phyloP scores from a whole-genome alignment of 1,140 invertebrate genomes.

The Drosophila jambulina region DNA sequence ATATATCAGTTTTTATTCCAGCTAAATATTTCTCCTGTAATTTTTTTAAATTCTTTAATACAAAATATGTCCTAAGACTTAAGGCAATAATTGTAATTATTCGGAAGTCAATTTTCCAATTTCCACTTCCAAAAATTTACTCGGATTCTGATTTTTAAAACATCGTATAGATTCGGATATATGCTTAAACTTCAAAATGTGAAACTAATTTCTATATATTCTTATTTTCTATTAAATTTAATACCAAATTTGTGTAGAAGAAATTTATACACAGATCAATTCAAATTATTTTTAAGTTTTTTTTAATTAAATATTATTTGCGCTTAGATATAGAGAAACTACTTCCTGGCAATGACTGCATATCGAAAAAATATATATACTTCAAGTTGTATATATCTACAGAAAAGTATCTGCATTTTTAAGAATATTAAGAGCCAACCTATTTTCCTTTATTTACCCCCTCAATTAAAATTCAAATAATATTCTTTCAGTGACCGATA shows the following conservation, averaged over 20 bases:
- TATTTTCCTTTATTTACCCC: neutral
- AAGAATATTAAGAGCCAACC: neutral
- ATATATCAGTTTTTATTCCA: too few species aligned
- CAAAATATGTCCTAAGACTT: neutral
- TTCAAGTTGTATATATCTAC: neutral
- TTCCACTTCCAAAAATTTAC: too few species aligned
- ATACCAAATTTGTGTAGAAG: neutral
- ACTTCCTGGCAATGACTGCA: neutral
- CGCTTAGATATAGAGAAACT: too few species aligned
- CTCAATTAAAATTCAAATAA: neutral
- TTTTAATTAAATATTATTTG: too few species aligned
- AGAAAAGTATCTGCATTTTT: neutral
- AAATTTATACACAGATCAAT: too few species aligned
- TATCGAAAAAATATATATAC: neutral
- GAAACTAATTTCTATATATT: neutral
- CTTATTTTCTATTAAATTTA: neutral
- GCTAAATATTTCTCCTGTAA: too few species aligned
- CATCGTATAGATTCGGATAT: neutral
- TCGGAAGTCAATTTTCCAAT: too few species aligned
- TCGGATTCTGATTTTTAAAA: neutral
- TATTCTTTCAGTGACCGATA: slow-evolving; percentile 30
- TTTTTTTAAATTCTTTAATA: too few species aligned
- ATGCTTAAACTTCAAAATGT: neutral
- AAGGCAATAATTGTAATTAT: neutral
- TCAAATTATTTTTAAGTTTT: too few species aligned